Conservation (phyloP, 1,140 invertebrate genomes). For the Medauroidea extradentata region DNA sequence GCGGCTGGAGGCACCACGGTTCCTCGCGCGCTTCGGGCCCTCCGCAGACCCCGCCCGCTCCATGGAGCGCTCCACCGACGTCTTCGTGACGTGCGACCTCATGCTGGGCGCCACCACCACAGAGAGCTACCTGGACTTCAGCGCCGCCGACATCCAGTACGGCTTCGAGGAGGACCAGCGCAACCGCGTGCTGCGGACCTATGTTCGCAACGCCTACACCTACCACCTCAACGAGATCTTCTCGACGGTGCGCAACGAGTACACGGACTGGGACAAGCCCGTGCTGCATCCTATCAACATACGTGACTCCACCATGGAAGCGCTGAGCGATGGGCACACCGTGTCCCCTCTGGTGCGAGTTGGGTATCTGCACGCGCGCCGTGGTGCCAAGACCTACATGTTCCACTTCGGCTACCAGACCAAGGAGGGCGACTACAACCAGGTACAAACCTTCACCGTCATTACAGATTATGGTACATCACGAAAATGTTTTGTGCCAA, state of each 20-base stretch:
- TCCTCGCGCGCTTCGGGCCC: conserved; percentile 57
- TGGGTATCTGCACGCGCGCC: conserved; percentile 62
- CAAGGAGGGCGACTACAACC: conserved; percentile 66
- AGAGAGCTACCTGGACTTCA: conserved; percentile 72
- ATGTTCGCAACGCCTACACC: conserved; percentile 79
- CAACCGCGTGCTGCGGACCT: conserved; percentile 65
- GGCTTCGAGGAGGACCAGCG: conserved; percentile 73
- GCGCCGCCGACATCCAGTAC: conserved; percentile 66
- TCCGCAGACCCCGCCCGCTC: conserved; percentile 55
- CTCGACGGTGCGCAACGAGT: conserved; percentile 85
- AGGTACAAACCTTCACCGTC: conserved; percentile 46
- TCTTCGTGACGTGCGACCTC: conserved; percentile 63
- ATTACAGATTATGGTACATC: too few relatives aligned
- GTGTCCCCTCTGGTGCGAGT: conserved; percentile 65
- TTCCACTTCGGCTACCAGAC: conserved; percentile 80
- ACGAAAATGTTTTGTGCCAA: too few relatives aligned
- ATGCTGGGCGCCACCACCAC: conserved; percentile 66
- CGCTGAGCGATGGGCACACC: conserved; percentile 78
- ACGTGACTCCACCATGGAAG: conserved; percentile 80
- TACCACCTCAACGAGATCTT: conserved; percentile 91
- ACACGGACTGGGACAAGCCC: conserved; percentile 87
- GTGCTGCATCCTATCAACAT: conserved; percentile 79
- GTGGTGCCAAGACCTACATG: conserved; percentile 66
- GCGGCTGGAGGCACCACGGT: conserved; percentile 51
- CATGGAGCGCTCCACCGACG: conserved; percentile 62